Evolutionary conservation across 2,113 vertebrate species (phyloP).

Genomic region (Parotia lawesii): DNA sequence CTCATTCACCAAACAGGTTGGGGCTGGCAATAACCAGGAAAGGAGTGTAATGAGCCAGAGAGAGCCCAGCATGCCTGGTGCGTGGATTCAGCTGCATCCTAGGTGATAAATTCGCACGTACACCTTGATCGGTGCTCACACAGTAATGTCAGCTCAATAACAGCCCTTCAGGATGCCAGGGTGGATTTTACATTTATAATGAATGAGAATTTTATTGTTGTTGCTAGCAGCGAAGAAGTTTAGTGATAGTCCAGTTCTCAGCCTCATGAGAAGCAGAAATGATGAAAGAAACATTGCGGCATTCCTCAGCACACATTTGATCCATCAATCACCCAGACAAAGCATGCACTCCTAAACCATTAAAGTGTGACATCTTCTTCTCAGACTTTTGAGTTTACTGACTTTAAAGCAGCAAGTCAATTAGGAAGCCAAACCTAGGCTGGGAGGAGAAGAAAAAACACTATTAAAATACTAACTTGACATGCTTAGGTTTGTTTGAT

Average conservation of each 20-base stretch:
- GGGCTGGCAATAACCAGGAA: neutral
- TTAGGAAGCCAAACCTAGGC: conserved; percentile 30
- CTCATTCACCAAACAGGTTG: neutral
- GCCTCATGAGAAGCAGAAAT: neutral
- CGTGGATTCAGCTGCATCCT: neutral
- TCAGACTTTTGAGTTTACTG: conserved; percentile 46
- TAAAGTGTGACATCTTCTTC: conserved; percentile 65
- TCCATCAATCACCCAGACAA: conserved; percentile 69
- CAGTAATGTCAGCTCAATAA: conserved; percentile 15
- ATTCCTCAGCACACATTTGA: conserved; percentile 43
- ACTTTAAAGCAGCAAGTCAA: conserved; percentile 52
- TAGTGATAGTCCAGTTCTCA: neutral
- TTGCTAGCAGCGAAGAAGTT: neutral
- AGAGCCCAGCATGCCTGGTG: neutral
- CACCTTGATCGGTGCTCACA: neutral
- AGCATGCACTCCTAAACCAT: conserved; percentile 55
- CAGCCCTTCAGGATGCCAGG: neutral
- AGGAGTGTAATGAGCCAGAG: conserved; percentile 1
- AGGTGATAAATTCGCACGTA: neutral
- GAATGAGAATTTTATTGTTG: conserved; percentile 36
- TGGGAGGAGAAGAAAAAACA: conserved; percentile 5
- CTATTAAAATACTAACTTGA: conserved; percentile 47
- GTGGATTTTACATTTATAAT: conserved; percentile 29
- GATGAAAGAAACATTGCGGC: conserved; percentile 9
- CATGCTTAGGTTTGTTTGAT: conserved; percentile 56